A percentile compares a stretch with the other conserved stretches of the same genome.
These are phyloP conservation scores for Bombus waltoni DNA, from an alignment of 1,140 invertebrate genomes.

Conservation along the genomic window DNA sequence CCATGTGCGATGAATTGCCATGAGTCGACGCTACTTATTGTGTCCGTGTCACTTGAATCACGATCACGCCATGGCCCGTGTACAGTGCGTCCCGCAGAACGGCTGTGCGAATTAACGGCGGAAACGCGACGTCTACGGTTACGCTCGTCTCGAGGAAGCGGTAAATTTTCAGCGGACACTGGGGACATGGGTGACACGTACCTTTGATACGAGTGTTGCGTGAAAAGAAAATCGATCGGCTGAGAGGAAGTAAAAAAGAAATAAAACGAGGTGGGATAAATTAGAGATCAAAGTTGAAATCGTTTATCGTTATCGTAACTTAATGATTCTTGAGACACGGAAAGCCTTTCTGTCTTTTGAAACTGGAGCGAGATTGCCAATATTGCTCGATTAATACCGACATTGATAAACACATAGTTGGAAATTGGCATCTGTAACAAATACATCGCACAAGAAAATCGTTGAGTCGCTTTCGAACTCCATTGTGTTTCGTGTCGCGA, in stretches of 20 bases:
- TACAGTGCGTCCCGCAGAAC: neutral
- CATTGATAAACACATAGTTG: neutral
- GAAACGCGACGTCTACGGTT: constrained; percentile 7
- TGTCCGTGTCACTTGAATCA: neutral
- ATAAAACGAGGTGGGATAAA: neutral
- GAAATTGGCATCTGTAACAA: neutral
- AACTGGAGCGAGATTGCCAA: neutral
- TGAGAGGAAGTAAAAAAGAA: neutral
- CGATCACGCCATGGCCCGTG: neutral
- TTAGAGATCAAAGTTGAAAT: neutral
- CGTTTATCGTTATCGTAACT: neutral
- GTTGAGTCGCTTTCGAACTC: neutral
- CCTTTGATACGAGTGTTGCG: neutral
- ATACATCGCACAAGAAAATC: neutral
- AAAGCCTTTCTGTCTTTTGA: no score
- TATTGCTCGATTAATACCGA: neutral
- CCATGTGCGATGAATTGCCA: neutral
- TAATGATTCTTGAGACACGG: no score
- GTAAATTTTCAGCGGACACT: neutral
- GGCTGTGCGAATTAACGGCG: constrained; percentile 4
- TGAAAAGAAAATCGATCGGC: neutral
- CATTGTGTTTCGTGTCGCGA: neutral
- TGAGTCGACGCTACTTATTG: neutral
- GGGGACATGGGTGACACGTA: neutral
- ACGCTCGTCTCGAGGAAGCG: constrained; percentile 12